Percentiles rank a stretch among this genome's conserved stretches.
phyloP scores from a whole-genome alignment of 2,113 vertebrate genomes.

The Misgurnus mizolepis region DNA sequence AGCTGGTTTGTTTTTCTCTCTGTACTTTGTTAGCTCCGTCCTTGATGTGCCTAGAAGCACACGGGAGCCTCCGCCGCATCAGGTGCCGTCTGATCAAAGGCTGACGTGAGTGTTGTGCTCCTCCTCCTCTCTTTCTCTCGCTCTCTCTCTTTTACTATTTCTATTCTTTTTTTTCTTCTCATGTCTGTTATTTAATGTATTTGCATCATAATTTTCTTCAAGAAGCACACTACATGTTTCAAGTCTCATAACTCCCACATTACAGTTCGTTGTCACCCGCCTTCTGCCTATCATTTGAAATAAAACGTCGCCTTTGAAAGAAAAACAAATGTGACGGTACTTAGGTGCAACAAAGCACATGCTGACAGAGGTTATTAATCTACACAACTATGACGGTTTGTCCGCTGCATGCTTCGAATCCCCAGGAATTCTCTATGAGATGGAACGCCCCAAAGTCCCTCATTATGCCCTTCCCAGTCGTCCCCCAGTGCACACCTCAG shows the following conservation, averaged over 20 bases:
- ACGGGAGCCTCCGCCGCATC: constrained; percentile 52
- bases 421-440: not conserved
- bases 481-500: constrained; percentile 54
- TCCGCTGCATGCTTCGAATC: constrained; percentile 31
- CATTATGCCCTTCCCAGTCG: constrained; percentile 37
- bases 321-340: constrained; percentile 52
- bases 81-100: constrained; percentile 65
- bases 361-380: constrained; percentile 60
- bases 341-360: constrained; percentile 55
- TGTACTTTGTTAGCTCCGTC: constrained; percentile 53
- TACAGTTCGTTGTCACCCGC: not conserved
- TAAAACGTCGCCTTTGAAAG: constrained; percentile 58
- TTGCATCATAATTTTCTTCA: constrained; percentile 30
- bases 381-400: constrained; percentile 53
- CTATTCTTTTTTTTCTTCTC: constrained; percentile 39
- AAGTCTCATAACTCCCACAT: not conserved
- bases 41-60: constrained; percentile 46
- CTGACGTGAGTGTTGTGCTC: not conserved
- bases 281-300: constrained; percentile 23
- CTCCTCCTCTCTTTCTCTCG: constrained; percentile 24
- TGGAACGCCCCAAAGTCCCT: constrained; percentile 23
- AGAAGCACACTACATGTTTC: not conserved
- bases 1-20: constrained; percentile 34
- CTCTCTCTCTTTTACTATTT: constrained; percentile 42
- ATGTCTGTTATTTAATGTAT: constrained; percentile 56